A percentile compares a stretch with the other conserved stretches of the same genome.
Conservation (phyloP, 2,888 invertebrate genomes). For the Gymnosoma rotundatum region DNA sequence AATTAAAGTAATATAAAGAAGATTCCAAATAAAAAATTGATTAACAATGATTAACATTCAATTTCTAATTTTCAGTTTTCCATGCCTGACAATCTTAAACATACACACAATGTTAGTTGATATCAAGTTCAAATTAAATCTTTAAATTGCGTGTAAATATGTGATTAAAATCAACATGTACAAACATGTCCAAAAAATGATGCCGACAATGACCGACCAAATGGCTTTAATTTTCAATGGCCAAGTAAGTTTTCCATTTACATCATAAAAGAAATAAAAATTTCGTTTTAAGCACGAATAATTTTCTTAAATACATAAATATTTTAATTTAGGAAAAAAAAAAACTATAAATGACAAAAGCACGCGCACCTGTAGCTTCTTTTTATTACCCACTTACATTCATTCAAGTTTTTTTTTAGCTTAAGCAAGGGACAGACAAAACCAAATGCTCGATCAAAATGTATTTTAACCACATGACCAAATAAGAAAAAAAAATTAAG, state of each 20-base stretch:
- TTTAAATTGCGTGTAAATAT: constrained; percentile 74
- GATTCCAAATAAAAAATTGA: too few species aligned
- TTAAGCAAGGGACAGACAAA: too few species aligned
- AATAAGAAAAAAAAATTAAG: neutral
- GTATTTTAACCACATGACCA: constrained; percentile 7
- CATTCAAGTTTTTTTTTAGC: too few species aligned
- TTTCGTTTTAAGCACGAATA: constrained; percentile 21
- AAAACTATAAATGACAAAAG: constrained; percentile 26
- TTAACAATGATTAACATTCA: too few species aligned
- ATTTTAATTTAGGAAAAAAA: constrained; percentile 3
- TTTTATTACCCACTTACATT: neutral
- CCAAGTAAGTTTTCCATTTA: neutral
- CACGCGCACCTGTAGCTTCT: constrained; percentile 55
- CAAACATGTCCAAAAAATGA: neutral
- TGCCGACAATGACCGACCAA: constrained; percentile 23
- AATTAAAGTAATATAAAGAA: too few species aligned
- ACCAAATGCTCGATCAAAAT: neutral
- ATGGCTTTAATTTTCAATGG: neutral
- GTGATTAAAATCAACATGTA: constrained; percentile 71
- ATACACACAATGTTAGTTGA: neutral
- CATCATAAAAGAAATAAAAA: neutral
- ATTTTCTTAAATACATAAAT: neutral
- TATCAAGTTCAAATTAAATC: constrained; percentile 72
- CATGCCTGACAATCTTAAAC: too few species aligned
- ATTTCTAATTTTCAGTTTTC: too few species aligned